These are phyloP conservation scores for Porites evermanni DNA, from an alignment of 92 coral and sea anemone genomes.

Conservation along the genomic window DNA sequence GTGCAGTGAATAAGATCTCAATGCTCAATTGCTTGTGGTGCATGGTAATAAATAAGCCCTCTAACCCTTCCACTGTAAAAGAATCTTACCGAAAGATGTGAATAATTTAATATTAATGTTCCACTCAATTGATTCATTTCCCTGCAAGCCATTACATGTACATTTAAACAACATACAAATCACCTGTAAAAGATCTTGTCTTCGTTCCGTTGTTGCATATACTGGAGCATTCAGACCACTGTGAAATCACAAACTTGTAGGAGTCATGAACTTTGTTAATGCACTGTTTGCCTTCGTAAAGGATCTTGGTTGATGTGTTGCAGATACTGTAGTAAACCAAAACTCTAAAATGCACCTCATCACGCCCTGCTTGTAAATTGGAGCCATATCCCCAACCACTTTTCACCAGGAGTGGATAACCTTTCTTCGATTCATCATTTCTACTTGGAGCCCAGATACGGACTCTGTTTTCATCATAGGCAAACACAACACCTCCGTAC, in stretches of 20 bases:
- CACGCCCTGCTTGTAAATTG: conserved; percentile 57
- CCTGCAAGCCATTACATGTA: not conserved
- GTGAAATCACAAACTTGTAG: conserved; percentile 60
- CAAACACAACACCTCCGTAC: conserved; percentile 93
- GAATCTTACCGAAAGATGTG: no score
- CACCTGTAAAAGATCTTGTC: conserved; percentile 60
- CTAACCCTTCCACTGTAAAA: no score
- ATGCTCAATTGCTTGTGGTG: no score
- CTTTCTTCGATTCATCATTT: conserved; percentile 74
- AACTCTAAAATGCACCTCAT: conserved; percentile 64
- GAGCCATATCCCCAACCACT: conserved; percentile 85
- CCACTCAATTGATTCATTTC: not conserved
- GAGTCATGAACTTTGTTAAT: conserved; percentile 61
- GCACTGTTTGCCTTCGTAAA: conserved; percentile 68
- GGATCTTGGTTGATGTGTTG: conserved; percentile 46
- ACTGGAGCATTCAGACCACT: conserved; percentile 92
- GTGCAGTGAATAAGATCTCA: no score
- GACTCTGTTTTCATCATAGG: conserved; percentile 80
- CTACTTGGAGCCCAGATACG: conserved; percentile 93
- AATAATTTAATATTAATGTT: no score
- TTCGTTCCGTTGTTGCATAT: conserved; percentile 87
- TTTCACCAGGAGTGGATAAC: conserved; percentile 83
- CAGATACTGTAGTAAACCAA: conserved; percentile 77
- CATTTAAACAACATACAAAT: not conserved
- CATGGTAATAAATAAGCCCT: no score